Base-by-base conservation (phyloP, 2,113 vertebrate genomes). In the Sinocyclocheilus anshuiensis region DNA sequence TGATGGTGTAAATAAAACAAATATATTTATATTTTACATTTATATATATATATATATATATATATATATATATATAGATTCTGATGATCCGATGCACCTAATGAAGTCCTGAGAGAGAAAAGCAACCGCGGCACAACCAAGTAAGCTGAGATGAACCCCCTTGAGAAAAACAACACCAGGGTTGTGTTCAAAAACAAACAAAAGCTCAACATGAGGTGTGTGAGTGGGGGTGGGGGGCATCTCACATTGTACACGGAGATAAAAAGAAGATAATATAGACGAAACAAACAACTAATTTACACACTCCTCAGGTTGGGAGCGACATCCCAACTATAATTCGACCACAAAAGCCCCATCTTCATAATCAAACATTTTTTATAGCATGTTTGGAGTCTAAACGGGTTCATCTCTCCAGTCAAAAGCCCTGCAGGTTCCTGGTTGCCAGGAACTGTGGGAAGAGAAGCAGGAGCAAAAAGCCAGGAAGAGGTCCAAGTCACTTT, bases 401-500 rank as follows among this genome's bases (percentile, higher is more conserved):
- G 45, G 57, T 12, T 72, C 20, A 39, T 83, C 71, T 77, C 63
- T 76, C 45, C 12, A 39, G 33, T 87, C 75, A 77, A 69, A 86
- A 87, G 88, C 50, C 13, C 50, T 53, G 59, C 86, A 87, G 90
- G 89, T 87, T 88, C 81, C 86, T 67, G 77, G 90, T 91, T 94
- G 93, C 93, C 92, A 92, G 92, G 90, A 94, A 92, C 89, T 92
- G 92, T 94, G 93, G 93, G 94, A 94, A 93, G 74, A 84, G 82
- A 84, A 75, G 83, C 83, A 86, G 82, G 63, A 59, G 83, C 77
- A 53, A 77, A 77, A 61, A 96, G 96, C 96, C 96, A 98, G 96
- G 96, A 97, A 97, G 96, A 97, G 95, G 96, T 97, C 97, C 97
- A 96, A 96, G 95, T 96, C 95, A 97, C 96, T 97, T 96, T 97